Conservation (phyloP, 2,888 invertebrate species). For the Agrypnus murinus region DNA sequence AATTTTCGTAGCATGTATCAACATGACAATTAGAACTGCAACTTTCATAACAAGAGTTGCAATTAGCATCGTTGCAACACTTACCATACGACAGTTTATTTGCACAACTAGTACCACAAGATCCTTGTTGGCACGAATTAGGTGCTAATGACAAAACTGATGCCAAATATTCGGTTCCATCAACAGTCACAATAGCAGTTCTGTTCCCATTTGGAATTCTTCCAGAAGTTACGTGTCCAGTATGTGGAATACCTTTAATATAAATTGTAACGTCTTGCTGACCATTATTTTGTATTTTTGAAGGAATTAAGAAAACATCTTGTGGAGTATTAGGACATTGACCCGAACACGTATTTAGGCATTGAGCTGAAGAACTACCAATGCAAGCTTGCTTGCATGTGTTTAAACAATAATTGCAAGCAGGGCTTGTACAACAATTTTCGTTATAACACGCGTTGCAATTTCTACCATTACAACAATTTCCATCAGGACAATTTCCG, state of each 20-base stretch:
- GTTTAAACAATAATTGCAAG: constrained; percentile 34
- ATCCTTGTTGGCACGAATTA: not conserved
- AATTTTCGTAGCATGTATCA: too few species aligned
- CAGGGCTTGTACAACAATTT: constrained; percentile 31
- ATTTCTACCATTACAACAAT: constrained; percentile 49
- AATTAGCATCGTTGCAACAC: not conserved
- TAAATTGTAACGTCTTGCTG: constrained; percentile 22
- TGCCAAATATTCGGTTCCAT: constrained; percentile 37
- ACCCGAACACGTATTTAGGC: constrained; percentile 12
- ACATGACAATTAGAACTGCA: constrained; percentile 13
- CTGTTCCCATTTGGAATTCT: constrained; percentile 20
- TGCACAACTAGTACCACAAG: not conserved
- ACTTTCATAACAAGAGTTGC: not conserved
- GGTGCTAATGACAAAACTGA: constrained; percentile 29
- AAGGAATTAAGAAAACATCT: constrained; percentile 30
- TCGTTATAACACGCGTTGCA: constrained; percentile 45
- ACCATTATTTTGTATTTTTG: not conserved
- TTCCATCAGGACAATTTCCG: constrained; percentile 44
- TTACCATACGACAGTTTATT: not conserved
- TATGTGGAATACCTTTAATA: constrained; percentile 22
- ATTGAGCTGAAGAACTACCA: not conserved
- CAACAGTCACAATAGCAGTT: constrained; percentile 28
- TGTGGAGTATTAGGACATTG: constrained; percentile 30
- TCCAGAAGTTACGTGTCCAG: constrained; percentile 25
- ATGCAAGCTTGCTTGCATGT: constrained; percentile 25